Percentiles rank a stretch among this genome's conserved stretches.
Evolutionary conservation across 2,888 invertebrate species (phyloP).

Genomic region (Scaptomyza parva): DNA sequence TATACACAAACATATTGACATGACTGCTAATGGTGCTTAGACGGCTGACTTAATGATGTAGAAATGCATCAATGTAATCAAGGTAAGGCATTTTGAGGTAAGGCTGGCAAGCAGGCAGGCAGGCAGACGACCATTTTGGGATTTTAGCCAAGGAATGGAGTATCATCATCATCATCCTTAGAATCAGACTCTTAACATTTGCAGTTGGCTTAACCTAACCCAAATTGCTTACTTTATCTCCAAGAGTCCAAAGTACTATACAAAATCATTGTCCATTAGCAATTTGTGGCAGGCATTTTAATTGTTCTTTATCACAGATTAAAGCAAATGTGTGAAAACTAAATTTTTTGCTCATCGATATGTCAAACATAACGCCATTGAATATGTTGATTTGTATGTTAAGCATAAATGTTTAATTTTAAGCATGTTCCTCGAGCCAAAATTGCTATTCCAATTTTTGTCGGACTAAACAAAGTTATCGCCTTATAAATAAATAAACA

Average conservation of each 20-base stretch:
- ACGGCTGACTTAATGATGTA: conserved; percentile 72
- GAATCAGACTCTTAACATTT: conserved; percentile 33
- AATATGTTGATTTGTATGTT: no score
- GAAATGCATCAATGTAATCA: conserved; percentile 79
- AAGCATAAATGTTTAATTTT: no score
- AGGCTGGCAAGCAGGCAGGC: background rate
- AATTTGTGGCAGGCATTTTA: conserved; percentile 39
- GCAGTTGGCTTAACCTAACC: conserved; percentile 55
- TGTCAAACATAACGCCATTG: no score
- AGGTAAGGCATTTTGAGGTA: conserved; percentile 49
- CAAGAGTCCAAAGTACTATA: conserved; percentile 10
- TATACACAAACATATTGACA: conserved; percentile 26
- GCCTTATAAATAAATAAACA: no score
- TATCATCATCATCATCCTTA: background rate
- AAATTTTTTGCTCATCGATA: no score
- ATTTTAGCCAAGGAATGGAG: background rate
- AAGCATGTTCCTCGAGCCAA: no score
- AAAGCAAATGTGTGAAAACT: background rate
- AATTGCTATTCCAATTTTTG: no score
- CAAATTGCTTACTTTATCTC: conserved; percentile 68
- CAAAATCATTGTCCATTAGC: conserved; percentile 40
- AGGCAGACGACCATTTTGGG: background rate
- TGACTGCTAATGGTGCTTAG: conserved; percentile 70
- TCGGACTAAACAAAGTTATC: no score
- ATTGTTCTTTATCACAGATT: conserved; percentile 16